Evolutionary conservation across 2,113 vertebrate genomes (phyloP).

Genomic region (Morone chrysops): DNA sequence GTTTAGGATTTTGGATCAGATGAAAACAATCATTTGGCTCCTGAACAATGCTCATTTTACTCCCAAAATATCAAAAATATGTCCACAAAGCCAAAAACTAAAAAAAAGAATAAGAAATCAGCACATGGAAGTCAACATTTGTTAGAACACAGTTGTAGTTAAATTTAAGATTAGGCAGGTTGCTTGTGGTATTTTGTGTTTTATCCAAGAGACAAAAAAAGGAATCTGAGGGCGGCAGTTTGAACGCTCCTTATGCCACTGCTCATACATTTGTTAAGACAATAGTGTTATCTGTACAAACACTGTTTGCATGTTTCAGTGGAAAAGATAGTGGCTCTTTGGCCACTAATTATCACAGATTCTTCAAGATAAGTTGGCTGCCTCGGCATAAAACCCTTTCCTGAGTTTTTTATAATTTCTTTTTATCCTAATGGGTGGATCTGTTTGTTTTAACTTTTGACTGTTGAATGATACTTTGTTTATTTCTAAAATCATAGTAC

Average conservation of each 20-base stretch:
- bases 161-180: slow-evolving; percentile 1
- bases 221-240: slow-evolving; percentile 34
- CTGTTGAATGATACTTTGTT: background rate
- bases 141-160: slow-evolving; percentile 1
- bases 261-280: slow-evolving; percentile 26
- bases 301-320: slow-evolving; percentile 3
- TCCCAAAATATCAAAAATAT: slow-evolving; percentile 7
- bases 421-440: background rate
- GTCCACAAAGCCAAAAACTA: background rate
- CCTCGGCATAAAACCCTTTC: background rate
- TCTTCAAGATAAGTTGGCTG: background rate
- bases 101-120: background rate
- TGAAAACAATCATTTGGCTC: slow-evolving; percentile 4
- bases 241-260: slow-evolving; percentile 14
- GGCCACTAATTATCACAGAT: slow-evolving; percentile 29
- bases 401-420: background rate
- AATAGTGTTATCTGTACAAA: slow-evolving; percentile 11
- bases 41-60: background rate
- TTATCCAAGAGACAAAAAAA: slow-evolving; percentile 29
- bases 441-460: background rate
- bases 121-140: background rate
- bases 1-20: background rate
- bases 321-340: slow-evolving; percentile 1
- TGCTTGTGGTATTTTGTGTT: slow-evolving; percentile 16
- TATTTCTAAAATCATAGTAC: background rate